Base-by-base conservation (phyloP, 2,888 invertebrate genomes). In the Seira ritae region DNA sequence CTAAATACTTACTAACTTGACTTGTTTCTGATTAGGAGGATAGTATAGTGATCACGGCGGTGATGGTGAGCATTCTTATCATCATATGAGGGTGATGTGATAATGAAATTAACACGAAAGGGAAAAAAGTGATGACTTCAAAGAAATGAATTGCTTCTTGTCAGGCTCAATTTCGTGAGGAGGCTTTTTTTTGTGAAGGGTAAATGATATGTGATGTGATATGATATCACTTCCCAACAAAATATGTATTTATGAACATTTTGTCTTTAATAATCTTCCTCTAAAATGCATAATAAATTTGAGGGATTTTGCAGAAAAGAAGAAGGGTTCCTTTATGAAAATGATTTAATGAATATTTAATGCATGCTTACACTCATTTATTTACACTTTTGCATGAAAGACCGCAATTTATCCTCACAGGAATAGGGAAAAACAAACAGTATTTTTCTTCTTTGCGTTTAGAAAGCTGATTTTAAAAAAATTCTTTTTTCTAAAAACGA, bases 71-170 rank as follows among this genome's bases (percentile, higher is more conserved):
- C 31, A 31, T 31, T 31, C 31, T n/a, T n/a, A n/a, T n/a, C n/a
- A n/a, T n/a, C n/a, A n/a, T n/a, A 31, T 31, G 55, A 15, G 55
- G 15, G 55, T 55, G 77, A 69, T 78, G 55, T 55, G 77, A 69
- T 78, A 78, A 78, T 78, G 78, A 46, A 71, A 71, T 78, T 78
- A 78, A 42, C 65, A 55, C 24, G 55, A 55, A 55, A 55, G 55
- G 8, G 55, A 55, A 55, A 42, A n/a, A 55, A 12, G 55, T 55
- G 55, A n/a, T 55, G 17, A 55, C 17, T 55, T 55, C 55, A n/a
- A 31, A 31, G 17, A 55, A 55, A 55, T 55, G 55, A 55, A 55
- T 55, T 55, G 17, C 55, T 17, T 55, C 17, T 55, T 55, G 55
- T 55, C 55, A 55, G 55, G 55, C 55, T 55, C 55, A 55, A 55